A percentile compares a stretch with the other conserved stretches of the same genome.
These are phyloP conservation scores for Nylanderia fulva DNA, from an alignment of 1,140 invertebrate species.

Conservation along the genomic window DNA sequence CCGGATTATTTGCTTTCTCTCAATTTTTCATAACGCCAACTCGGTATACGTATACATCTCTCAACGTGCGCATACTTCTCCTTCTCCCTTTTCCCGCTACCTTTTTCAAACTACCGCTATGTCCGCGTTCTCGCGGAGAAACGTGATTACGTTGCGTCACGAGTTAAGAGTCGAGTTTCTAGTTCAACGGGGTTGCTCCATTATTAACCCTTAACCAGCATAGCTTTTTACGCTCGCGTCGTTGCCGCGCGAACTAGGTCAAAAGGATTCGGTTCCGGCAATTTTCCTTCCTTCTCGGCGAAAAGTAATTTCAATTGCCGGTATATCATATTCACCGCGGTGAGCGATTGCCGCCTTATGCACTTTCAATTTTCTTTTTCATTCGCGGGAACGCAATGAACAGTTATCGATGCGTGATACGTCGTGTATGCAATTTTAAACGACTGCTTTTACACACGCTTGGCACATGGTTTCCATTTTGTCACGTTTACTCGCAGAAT, in stretches of 20 bases:
- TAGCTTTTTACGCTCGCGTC: conserved; percentile 16
- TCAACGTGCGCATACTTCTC: neutral
- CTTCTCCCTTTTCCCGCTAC: neutral
- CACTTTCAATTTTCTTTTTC: conserved; percentile 28
- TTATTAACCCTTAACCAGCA: conserved; percentile 56
- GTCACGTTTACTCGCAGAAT: conserved; percentile 8
- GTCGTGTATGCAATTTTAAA: conserved; percentile 39
- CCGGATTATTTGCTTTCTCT: conserved; percentile 70
- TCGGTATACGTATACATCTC: conserved; percentile 32
- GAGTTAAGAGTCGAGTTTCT: conserved; percentile 33
- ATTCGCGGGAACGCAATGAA: neutral
- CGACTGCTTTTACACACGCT: neutral
- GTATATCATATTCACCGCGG: neutral
- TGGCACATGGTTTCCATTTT: conserved; percentile 7
- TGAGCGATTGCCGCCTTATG: neutral
- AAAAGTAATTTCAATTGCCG: conserved; percentile 27
- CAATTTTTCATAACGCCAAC: conserved; percentile 70
- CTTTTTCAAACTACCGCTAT: conserved; percentile 18
- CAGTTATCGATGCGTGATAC: neutral
- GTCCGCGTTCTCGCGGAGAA: conserved; percentile 21
- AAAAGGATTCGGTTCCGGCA: conserved; percentile 38
- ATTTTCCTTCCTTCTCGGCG: neutral
- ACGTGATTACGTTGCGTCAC: conserved; percentile 53
- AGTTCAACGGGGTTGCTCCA: conserved; percentile 33
- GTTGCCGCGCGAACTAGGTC: conserved; percentile 32